phyloP scores from a whole-genome alignment of 2,113 vertebrate genomes.

The Pongo pygmaeus region DNA sequence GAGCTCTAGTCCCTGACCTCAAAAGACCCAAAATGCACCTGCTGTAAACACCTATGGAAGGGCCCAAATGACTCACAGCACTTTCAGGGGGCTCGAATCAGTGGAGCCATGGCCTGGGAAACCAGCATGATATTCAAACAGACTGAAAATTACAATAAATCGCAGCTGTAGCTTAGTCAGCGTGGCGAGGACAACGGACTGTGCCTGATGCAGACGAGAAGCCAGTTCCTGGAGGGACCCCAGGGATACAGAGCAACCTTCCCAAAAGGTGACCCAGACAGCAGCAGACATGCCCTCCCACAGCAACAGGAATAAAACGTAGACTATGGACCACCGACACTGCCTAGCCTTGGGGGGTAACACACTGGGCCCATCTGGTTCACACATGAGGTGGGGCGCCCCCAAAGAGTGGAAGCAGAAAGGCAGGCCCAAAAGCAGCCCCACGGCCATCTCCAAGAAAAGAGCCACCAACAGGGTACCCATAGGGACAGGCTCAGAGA shows the following conservation, averaged over 20 bases:
- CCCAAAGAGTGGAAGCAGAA: not conserved
- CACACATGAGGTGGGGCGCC: accelerated
- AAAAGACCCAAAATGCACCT: constrained; percentile 65
- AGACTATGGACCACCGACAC: not conserved
- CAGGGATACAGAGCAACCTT: not conserved
- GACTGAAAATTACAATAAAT: constrained; percentile 53
- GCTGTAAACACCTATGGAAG: constrained; percentile 64
- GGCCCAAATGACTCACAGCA: constrained; percentile 67
- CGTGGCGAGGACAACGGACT: not conserved
- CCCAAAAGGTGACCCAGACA: accelerated
- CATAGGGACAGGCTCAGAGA: not conserved
- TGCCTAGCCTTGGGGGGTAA: not conserved
- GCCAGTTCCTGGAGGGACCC: not conserved
- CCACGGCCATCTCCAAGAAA: accelerated
- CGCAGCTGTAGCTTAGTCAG: not conserved
- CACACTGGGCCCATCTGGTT: not conserved
- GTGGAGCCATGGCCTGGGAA: constrained; percentile 57
- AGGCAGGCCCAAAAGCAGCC: not conserved
- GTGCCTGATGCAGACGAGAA: not conserved
- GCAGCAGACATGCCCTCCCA: accelerated
- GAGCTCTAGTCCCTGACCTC: constrained; percentile 66
- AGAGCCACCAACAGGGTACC: not conserved
- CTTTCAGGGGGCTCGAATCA: constrained; percentile 53
- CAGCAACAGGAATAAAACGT: not conserved
- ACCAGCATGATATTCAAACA: constrained; percentile 61